A percentile compares a stretch with the other conserved stretches of the same genome.
phyloP scores from a whole-genome alignment of 2,888 invertebrate genomes.

The Pheosia gnoma region DNA sequence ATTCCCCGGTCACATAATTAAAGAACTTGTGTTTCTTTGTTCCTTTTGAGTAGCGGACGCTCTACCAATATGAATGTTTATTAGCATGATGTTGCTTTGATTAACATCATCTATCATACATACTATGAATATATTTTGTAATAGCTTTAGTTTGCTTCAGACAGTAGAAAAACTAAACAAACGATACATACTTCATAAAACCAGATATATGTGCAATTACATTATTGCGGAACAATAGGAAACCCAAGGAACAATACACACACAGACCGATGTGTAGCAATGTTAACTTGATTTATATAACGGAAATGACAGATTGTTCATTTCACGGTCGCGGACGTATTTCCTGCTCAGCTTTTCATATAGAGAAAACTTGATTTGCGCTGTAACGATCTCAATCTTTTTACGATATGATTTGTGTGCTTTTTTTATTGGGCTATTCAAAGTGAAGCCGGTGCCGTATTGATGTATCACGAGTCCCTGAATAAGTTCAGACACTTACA shows the following conservation, averaged over 20 bases:
- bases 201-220: slow-evolving; percentile 1
- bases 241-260: slow-evolving; percentile 42
- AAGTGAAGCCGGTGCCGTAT: too few relatives aligned
- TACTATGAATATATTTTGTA: too few relatives aligned
- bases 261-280: slow-evolving; percentile 49
- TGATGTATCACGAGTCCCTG: too few relatives aligned
- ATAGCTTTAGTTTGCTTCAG: not conserved
- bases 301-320: slow-evolving; percentile 46
- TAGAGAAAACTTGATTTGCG: not conserved
- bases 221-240: slow-evolving; percentile 34
- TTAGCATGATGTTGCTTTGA: too few relatives aligned
- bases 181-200: not conserved
- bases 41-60: not conserved
- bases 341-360: not conserved
- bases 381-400: too few relatives aligned
- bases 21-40: not conserved
- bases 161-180: not conserved
- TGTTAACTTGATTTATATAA: slow-evolving; percentile 60
- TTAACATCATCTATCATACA: too few relatives aligned
- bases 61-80: not conserved
- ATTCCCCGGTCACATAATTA: not conserved
- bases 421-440: too few relatives aligned
- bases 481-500: too few relatives aligned
- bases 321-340: slow-evolving; percentile 50
- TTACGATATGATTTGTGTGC: too few relatives aligned